Evolutionary conservation across 2,888 invertebrate genomes (phyloP).

Genomic region (Apodemia hepburni): DNA sequence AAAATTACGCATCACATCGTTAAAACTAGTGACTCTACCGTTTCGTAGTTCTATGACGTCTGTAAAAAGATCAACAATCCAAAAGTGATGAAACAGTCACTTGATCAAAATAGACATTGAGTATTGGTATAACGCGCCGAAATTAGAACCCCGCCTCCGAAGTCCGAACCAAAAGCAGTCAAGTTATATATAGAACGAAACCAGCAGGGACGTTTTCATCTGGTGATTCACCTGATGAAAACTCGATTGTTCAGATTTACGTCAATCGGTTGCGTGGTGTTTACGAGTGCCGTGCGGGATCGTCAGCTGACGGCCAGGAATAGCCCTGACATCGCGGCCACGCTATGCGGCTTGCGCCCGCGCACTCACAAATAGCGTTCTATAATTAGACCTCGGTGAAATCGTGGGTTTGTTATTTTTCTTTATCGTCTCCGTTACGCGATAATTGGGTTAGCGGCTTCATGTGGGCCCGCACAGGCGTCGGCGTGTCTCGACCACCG

Average conservation of each 20-base stretch:
- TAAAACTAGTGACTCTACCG: constrained; percentile 12
- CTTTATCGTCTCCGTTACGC: constrained; percentile 78
- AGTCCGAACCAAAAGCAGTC: constrained; percentile 76
- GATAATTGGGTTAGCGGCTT: constrained; percentile 78
- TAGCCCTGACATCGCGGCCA: constrained; percentile 78
- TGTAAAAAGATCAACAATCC: constrained; percentile 42
- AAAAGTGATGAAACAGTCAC: constrained; percentile 54
- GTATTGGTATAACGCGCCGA: constrained; percentile 64
- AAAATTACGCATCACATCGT: neutral
- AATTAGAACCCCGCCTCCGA: constrained; percentile 75
- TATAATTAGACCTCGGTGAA: constrained; percentile 78
- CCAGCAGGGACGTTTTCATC: constrained; percentile 73
- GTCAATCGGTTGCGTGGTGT: constrained; percentile 75
- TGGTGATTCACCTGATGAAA: constrained; percentile 77
- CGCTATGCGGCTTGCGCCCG: constrained; percentile 77
- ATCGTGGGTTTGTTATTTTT: constrained; percentile 81
- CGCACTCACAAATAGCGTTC: constrained; percentile 76
- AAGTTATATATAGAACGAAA: constrained; percentile 73
- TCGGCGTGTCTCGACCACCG: constrained; percentile 69
- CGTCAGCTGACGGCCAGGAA: constrained; percentile 79
- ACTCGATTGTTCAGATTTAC: constrained; percentile 78
- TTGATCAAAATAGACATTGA: constrained; percentile 63
- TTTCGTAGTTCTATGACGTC: constrained; percentile 26
- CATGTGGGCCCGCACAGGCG: constrained; percentile 72
- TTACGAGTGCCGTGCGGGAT: constrained; percentile 62